Base-by-base conservation (phyloP, 2,888 invertebrate genomes). In the Autographa pulchrina region DNA sequence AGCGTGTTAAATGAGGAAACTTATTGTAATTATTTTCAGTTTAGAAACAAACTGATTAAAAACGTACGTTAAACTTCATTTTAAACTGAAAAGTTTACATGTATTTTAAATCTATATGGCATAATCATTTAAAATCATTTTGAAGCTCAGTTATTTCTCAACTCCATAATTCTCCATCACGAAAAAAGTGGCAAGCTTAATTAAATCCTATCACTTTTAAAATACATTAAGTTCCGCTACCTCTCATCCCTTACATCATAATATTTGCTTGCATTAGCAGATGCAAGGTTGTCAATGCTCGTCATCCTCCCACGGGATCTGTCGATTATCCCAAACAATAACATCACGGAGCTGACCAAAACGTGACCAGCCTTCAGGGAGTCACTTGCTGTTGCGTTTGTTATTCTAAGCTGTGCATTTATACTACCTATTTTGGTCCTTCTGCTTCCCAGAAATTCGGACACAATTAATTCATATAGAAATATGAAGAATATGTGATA, bases 241-340 rank as follows among this genome's bases (percentile, higher is more conserved):
- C 67, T 72, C 72, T 52, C 43, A 18, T 74, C 9, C 6, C 74
- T 75, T 75, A 56, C 4, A 25, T 18, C 38, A 20, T 71, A 75
- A 85, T 87, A 87, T 89, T 89, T 87, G 87, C 90, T 91, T 91
- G 92, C 91, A 87, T 84, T 86, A 89, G 90, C 93, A 94, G 94
- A 94, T 94, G 94, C 93, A 92, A 93, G 86, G 77, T 82, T 82
- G 84, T 88, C 86, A 86, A 68, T 80, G 81, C 80, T 82, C 78
- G 78, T 86, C 84, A 81, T 74, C 76, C 82, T 92, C 90, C 89
- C 90, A 78, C 70, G 90, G 88, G 91, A 90, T 85, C 85, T 83
- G 85, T 75, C 77, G 86, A 85, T 90, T 88, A 91, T 89, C 90
- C 82, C 88, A 87, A 88, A 90, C 88, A 89, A 89, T 85, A 87